Conservation (phyloP, 2,888 invertebrate genomes). For the Myathropa florea region DNA sequence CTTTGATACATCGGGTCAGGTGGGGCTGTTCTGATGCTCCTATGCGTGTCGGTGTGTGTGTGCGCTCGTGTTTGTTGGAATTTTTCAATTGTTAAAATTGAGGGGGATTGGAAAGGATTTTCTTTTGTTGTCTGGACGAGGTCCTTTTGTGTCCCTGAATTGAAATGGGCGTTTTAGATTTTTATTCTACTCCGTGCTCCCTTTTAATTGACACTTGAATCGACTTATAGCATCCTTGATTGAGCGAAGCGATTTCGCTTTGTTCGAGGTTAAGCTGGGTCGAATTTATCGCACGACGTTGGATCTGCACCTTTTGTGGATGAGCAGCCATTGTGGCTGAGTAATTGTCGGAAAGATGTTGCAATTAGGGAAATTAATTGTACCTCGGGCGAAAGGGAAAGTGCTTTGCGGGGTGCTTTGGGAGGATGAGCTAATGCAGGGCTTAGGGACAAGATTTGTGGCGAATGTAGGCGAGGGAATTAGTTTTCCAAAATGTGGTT, state of each 20-base stretch:
- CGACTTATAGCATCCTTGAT: constrained; percentile 52
- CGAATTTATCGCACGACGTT: constrained; percentile 14
- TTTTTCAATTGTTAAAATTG: constrained; percentile 24
- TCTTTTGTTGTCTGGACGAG: constrained; percentile 1
- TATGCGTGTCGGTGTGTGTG: neutral
- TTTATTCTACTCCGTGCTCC: neutral
- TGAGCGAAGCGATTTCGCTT: constrained; percentile 33
- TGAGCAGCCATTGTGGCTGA: constrained; percentile 49
- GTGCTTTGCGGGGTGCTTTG: constrained; percentile 10
- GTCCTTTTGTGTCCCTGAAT: neutral
- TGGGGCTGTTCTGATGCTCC: neutral
- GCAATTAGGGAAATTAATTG: constrained; percentile 60
- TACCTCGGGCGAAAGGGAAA: constrained; percentile 11
- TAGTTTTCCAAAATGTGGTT: too few relatives aligned
- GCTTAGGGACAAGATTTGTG: neutral
- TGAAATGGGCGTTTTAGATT: constrained; percentile 1
- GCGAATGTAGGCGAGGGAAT: too few relatives aligned
- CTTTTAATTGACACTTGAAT: constrained; percentile 46
- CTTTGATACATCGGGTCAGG: neutral
- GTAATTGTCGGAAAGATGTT: constrained; percentile 57
- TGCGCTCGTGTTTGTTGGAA: neutral
- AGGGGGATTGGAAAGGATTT: constrained; percentile 28
- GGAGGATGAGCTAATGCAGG: too few relatives aligned
- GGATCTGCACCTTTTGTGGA: constrained; percentile 3
- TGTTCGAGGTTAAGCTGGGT: constrained; percentile 30